Conservation (phyloP, 2,888 invertebrate species). For the Dolichopus griseipennis region DNA sequence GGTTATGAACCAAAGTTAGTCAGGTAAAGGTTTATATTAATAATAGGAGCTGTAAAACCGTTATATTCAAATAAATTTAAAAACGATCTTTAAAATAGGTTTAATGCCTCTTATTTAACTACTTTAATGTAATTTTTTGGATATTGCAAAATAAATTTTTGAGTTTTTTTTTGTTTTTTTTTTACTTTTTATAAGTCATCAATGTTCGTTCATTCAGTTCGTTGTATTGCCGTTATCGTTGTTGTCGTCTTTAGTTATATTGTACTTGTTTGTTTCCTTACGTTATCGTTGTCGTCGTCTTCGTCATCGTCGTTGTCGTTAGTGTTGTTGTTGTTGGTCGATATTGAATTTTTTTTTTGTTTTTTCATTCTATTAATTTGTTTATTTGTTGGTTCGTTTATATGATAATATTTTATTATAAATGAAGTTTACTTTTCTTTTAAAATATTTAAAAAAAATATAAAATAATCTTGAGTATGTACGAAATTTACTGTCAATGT, state of each 20-base stretch:
- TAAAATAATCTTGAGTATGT: too few relatives aligned
- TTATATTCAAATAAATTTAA: too few relatives aligned
- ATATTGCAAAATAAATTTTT: background rate
- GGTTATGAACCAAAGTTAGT: too few relatives aligned
- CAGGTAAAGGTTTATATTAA: too few relatives aligned
- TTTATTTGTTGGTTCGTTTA: conserved; percentile 21
- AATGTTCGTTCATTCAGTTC: background rate
- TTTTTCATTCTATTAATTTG: conserved; percentile 18
- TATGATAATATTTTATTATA: conserved; percentile 21
- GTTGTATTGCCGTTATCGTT: conserved; percentile 6
- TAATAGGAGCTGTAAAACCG: too few relatives aligned
- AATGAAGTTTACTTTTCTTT: too few relatives aligned
- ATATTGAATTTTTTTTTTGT: too few relatives aligned
- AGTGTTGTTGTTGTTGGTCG: conserved; percentile 16
- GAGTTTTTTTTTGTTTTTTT: background rate
- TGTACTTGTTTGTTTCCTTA: background rate
- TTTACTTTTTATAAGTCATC: background rate
- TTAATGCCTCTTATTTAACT: too few relatives aligned
- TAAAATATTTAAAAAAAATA: too few relatives aligned
- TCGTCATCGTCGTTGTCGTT: conserved; percentile 10
- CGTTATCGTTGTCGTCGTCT: conserved; percentile 27
- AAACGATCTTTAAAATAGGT: too few relatives aligned
- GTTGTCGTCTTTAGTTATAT: background rate
- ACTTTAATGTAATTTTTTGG: too few relatives aligned
- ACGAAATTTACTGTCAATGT: too few relatives aligned